Conservation (phyloP, 1,140 invertebrate species). For the Drosophila kepulauana region DNA sequence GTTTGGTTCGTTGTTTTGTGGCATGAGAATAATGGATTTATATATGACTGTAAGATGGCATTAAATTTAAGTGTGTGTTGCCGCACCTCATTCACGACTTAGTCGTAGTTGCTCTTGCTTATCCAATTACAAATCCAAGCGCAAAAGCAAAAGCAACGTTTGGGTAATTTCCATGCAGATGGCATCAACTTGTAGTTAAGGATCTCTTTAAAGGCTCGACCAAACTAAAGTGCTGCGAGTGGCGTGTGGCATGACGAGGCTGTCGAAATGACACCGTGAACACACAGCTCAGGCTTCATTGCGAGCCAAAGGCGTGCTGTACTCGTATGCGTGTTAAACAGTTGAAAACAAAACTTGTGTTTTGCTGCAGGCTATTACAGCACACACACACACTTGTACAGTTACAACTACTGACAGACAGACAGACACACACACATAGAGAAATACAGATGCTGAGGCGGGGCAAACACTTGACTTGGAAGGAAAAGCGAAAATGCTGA, state of each 20-base stretch:
- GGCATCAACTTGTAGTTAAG: conserved; percentile 20
- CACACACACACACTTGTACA: conserved; percentile 5
- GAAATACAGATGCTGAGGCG: neutral
- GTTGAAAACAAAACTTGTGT: conserved; percentile 38
- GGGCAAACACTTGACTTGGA: conserved; percentile 47
- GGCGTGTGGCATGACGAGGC: conserved; percentile 22
- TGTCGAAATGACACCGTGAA: conserved; percentile 24
- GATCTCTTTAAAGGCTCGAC: conserved; percentile 12
- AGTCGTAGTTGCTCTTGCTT: conserved; percentile 13
- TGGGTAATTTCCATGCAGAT: conserved; percentile 23
- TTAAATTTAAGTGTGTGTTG: conserved; percentile 26
- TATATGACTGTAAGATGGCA: conserved; percentile 30
- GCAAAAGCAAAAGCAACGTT: neutral
- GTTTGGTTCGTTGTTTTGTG: neutral
- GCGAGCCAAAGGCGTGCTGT: neutral
- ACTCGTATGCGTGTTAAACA: conserved; percentile 39
- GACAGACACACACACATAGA: neutral
- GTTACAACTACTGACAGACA: conserved; percentile 4
- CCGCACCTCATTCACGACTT: conserved; percentile 16
- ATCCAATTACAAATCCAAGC: conserved; percentile 33
- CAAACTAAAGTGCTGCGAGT: conserved; percentile 1
- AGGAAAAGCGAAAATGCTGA: conserved; percentile 69
- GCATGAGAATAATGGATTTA: conserved; percentile 26
- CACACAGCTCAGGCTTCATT: conserved; percentile 2
- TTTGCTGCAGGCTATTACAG: conserved; percentile 32